phyloP scores from a whole-genome alignment of 2,113 vertebrate genomes.

The Melanerpes formicivorus region DNA sequence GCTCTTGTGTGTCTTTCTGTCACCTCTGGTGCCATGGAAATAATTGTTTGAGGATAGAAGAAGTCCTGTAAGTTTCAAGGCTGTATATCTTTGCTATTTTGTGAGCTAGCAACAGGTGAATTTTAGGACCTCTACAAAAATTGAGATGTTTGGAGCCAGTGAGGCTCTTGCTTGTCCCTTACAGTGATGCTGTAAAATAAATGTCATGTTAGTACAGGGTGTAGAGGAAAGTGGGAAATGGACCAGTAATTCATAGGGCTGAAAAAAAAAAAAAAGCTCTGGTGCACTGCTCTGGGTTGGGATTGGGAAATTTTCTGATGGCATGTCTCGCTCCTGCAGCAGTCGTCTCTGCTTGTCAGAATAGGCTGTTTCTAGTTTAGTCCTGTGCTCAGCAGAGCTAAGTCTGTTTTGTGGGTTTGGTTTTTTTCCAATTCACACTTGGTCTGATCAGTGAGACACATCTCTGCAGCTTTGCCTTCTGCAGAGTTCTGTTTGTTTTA shows the following conservation, averaged over 20 bases:
- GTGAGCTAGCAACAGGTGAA: conserved; percentile 50
- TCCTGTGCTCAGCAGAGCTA: background rate
- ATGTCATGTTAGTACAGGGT: background rate
- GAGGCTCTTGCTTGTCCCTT: conserved; percentile 21
- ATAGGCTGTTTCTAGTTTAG: conserved; percentile 3
- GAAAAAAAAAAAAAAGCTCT: conserved; percentile 21
- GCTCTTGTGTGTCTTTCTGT: background rate
- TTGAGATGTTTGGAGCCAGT: conserved; percentile 18
- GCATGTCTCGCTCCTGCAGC: background rate
- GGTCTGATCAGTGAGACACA: background rate
- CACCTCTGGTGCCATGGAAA: conserved; percentile 10
- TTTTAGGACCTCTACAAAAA: conserved; percentile 59
- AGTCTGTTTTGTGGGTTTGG: background rate
- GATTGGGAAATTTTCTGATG: background rate
- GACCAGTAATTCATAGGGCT: background rate
- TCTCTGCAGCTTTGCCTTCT: conserved; percentile 14
- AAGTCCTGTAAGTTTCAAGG: conserved; percentile 1
- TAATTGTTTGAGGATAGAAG: conserved; percentile 16
- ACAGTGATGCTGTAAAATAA: conserved; percentile 11
- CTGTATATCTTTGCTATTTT: conserved; percentile 48
- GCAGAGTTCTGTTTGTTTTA: conserved; percentile 2
- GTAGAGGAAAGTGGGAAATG: conserved; percentile 1
- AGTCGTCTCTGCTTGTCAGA: background rate
- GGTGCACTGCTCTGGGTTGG: background rate
- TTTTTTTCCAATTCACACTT: background rate